Evolutionary conservation across 2,797 vertebrate genomes (phyloP).

Genomic region (Babyrousa celebensis): DNA sequence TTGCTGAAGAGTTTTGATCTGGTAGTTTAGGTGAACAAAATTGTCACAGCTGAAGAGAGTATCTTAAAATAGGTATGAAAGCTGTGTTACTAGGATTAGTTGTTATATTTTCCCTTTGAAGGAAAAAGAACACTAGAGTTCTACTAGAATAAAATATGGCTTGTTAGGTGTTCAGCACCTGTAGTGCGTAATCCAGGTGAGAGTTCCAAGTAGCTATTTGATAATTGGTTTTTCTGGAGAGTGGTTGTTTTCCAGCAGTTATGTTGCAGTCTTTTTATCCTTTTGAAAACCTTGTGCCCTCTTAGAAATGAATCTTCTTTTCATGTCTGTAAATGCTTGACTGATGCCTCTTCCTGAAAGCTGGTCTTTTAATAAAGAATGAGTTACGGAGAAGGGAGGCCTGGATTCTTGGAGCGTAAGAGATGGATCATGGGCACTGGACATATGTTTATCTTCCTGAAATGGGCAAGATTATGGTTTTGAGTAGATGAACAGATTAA

Average conservation of each 20-base stretch:
- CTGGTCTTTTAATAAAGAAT: background rate
- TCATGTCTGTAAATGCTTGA: background rate
- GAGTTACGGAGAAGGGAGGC: background rate
- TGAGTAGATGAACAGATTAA: conserved; percentile 60
- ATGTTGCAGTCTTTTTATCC: conserved; percentile 26
- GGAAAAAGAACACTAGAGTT: background rate
- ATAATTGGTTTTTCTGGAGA: conserved; percentile 48
- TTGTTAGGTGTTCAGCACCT: background rate
- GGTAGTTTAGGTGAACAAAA: conserved; percentile 23
- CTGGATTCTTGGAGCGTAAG: background rate
- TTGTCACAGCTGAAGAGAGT: background rate
- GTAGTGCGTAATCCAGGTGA: background rate
- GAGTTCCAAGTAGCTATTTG: conserved; percentile 8
- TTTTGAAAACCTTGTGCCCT: conserved; percentile 31
- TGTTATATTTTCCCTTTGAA: conserved; percentile 54
- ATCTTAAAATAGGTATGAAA: conserved; percentile 61
- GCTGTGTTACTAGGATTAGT: conserved; percentile 48
- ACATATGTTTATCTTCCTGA: conserved; percentile 57
- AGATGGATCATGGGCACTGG: background rate
- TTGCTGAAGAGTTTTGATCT: background rate
- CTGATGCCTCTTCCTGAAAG: conserved; percentile 7
- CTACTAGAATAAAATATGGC: conserved; percentile 7
- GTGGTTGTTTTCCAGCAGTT: background rate
- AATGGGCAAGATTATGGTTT: background rate
- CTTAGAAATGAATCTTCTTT: conserved; percentile 38